Percentiles rank a stretch among this genome's conserved stretches.
These are phyloP conservation scores for Xylophagus ater DNA, from an alignment of 2,888 invertebrate genomes.

Conservation along the genomic window DNA sequence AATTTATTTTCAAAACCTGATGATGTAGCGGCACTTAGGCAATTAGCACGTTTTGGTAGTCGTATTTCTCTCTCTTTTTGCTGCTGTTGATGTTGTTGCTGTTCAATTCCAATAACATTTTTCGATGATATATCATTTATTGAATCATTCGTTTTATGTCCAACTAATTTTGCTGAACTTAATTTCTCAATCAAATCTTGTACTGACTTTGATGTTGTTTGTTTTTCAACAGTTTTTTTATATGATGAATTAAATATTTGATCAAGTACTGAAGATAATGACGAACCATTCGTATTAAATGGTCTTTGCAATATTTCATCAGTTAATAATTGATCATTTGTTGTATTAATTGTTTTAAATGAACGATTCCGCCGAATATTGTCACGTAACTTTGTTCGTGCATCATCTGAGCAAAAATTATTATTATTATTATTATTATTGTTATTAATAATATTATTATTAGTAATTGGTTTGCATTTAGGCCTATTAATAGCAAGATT, in stretches of 20 bases:
- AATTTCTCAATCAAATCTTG: slow-evolving; percentile 18
- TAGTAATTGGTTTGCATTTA: slow-evolving; percentile 11
- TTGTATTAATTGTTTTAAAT: slow-evolving; percentile 18
- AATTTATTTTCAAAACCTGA: slow-evolving; percentile 19
- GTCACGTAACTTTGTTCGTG: slow-evolving; percentile 18
- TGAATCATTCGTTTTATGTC: slow-evolving; percentile 7
- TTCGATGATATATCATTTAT: slow-evolving; percentile 10
- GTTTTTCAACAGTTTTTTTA: slow-evolving; percentile 6
- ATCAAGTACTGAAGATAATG: slow-evolving; percentile 16
- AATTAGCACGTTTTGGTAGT: slow-evolving; percentile 14
- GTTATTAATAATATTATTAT: not conserved
- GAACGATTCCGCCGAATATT: slow-evolving; percentile 20
- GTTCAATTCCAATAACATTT: slow-evolving; percentile 8
- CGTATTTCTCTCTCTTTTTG: slow-evolving; percentile 13
- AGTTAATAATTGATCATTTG: slow-evolving; percentile 14
- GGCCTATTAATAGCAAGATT: slow-evolving; percentile 15
- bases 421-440: slow-evolving; percentile 5
- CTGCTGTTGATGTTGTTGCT: no score
- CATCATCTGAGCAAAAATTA: slow-evolving; percentile 14
- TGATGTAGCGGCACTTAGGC: slow-evolving; percentile 7
- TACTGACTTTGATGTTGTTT: slow-evolving; percentile 17
- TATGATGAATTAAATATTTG: slow-evolving; percentile 8
- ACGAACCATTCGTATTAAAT: slow-evolving; percentile 9
- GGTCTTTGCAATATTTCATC: slow-evolving; percentile 13
- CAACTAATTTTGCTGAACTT: slow-evolving; percentile 12